Base-by-base conservation (phyloP, 2,888 invertebrate species). In the Suillia variegata region DNA sequence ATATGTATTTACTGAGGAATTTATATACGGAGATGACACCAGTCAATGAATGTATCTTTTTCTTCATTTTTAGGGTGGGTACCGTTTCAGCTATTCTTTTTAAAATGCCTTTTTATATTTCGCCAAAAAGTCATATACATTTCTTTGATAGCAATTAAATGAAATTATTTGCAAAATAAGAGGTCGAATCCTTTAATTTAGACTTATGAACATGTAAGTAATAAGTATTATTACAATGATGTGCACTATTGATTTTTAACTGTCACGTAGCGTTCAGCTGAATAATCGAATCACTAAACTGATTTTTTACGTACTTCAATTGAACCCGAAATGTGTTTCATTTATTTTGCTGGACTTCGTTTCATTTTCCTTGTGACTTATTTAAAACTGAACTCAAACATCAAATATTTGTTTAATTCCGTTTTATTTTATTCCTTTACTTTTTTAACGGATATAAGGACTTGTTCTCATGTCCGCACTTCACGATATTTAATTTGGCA, bases 401-500 rank as follows among this genome's bases (percentile, higher is more conserved):
- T n/a, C n/a, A n/a, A n/a, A n/a, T n/a, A n/a, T n/a, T n/a, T n/a
- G n/a, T n/a, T n/a, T n/a, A n/a, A n/a, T n/a, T n/a, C n/a, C n/a
- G 6, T 38, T 38, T 38, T n/a, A 38, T 38, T 38, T 38, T 38
- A 10, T 31, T n/a, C n/a, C n/a, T 38, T 38, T 38, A 38, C n/a
- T 38, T 38, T 38, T 38, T n/a, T n/a, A 31, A 12, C 31, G 12
- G 6, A 31, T 31, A 13, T n/a, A 4, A 38, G 38, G 26, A 26
- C 26, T 26, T 26, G 5, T 26, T 38, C 69, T 70, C 70, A 71
- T 74, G 70, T 76, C 80, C 78, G 73, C 73, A 74, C 77, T 70
- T 74, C 73, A 77, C 78, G 74, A 74, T 70, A 73, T 74, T 74
- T 74, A 74, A 74, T 80, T 80, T 78, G 78, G 76, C 78, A 80